Conservation (phyloP, 2,113 vertebrate species). For the Ophiodon elongatus region DNA sequence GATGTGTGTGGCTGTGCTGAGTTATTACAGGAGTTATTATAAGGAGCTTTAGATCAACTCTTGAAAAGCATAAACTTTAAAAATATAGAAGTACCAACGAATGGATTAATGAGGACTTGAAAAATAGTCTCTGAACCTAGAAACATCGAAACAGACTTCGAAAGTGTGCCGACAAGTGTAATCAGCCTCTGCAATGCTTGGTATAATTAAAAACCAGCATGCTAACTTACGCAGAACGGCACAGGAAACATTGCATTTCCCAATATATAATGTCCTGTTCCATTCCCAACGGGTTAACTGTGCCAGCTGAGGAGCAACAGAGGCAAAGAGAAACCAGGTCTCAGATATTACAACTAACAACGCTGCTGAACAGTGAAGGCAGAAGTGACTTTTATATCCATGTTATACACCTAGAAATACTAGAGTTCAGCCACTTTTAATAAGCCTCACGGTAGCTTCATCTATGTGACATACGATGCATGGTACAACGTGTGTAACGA, state of each 20-base stretch:
- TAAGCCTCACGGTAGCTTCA: background rate
- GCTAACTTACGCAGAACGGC: background rate
- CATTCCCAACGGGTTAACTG: background rate
- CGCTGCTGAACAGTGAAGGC: background rate
- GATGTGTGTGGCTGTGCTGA: background rate
- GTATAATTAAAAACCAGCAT: background rate
- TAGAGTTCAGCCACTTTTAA: background rate
- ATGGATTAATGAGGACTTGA: background rate
- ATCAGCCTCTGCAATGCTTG: background rate
- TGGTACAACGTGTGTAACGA: background rate
- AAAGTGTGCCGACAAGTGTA: background rate
- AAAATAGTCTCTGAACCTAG: background rate
- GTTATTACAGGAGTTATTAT: background rate
- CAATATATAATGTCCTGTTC: background rate
- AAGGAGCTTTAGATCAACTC: background rate
- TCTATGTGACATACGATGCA: background rate
- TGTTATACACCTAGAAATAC: background rate
- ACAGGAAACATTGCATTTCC: slow-evolving; percentile 1
- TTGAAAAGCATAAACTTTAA: background rate
- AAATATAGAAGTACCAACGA: background rate
- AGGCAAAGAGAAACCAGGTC: slow-evolving; percentile 4
- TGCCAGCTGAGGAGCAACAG: slow-evolving; percentile 19
- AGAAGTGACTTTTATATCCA: background rate
- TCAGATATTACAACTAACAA: background rate
- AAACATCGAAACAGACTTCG: background rate